Base-by-base conservation (phyloP, 2,113 vertebrate genomes). In the Poeciliopsis turrubarensis region DNA sequence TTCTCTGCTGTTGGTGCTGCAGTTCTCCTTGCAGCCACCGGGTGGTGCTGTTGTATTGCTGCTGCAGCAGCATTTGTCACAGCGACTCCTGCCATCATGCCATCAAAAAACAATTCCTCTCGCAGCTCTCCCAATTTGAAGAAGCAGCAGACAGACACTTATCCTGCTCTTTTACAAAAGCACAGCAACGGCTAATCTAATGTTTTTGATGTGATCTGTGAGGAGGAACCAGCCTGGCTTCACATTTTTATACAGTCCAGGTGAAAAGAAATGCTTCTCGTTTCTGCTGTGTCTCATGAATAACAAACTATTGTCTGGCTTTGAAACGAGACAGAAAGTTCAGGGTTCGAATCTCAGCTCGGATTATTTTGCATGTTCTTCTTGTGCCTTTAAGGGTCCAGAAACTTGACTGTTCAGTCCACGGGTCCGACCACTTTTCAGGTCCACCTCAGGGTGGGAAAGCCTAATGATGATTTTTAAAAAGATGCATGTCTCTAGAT, bases 1-100 rank as follows among this genome's bases (percentile, higher is more conserved):
- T 0, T 1, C 0, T 26, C 15, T 1, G 47, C 12, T 0, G 5
- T n/a, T 26, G 26, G n/a, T 22, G 31, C 0, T 85, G 89, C 4
- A 2, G 17, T 91, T 89, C 82, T n/a, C 64, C 47, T 68, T 22
- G 0, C 29, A 1, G 29, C 27, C 92, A 89, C 92, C 81, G 81
- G 91, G 77, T 90, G 92, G 89, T 72, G 91, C 89, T 92, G 85
- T n/a, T 81, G 92, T 71, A 15, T 89, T 44, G 15, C 34, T 3
- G 5, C 68, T 3, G 6, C 65, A 0, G 2, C 31, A 0, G 10
- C 0, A 47, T 68, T 85, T 81, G 72, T 80, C 73, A 60, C 72
- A 78, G 85, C 85, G 72, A 61, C 76, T 63, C 86, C 81, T 72
- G 70, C 82, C 80, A 85, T 37, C 69, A 68, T 72, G 76, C 77